These are phyloP conservation scores for Sogatella furcifera DNA, from an alignment of 1,140 invertebrate species.

Conservation along the genomic window DNA sequence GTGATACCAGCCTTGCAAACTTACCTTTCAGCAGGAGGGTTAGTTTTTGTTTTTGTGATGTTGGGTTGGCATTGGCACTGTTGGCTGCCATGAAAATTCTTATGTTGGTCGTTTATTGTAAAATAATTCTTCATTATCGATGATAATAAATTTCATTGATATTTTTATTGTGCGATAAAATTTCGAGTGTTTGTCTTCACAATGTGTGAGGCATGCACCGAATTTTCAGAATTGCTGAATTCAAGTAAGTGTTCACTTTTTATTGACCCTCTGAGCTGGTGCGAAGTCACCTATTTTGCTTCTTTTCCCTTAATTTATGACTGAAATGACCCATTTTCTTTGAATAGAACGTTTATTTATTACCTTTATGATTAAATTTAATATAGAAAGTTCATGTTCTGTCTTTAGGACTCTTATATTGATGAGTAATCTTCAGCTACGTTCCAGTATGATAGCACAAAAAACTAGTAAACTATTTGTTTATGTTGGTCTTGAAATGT, in stretches of 20 bases:
- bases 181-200: neutral
- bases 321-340: neutral
- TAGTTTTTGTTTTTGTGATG: too few relatives aligned
- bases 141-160: neutral
- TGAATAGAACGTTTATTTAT: neutral
- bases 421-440: neutral
- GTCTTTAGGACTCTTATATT: neutral
- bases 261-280: neutral
- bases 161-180: neutral
- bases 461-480: too few relatives aligned
- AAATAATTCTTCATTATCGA: neutral
- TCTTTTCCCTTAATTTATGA: neutral
- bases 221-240: slow-evolving; percentile 6
- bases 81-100: neutral
- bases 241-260: slow-evolving; percentile 3
- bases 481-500: too few relatives aligned
- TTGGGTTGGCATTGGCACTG: neutral
- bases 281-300: neutral
- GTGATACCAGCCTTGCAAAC: neutral
- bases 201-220: slow-evolving; percentile 7
- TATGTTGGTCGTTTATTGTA: neutral
- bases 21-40: too few relatives aligned
- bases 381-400: neutral
- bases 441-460: too few relatives aligned
- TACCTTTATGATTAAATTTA: neutral